Percentiles rank a stretch among this genome's conserved stretches.
Conservation (phyloP, 2,113 vertebrate species). For the Leuciscus idus region DNA sequence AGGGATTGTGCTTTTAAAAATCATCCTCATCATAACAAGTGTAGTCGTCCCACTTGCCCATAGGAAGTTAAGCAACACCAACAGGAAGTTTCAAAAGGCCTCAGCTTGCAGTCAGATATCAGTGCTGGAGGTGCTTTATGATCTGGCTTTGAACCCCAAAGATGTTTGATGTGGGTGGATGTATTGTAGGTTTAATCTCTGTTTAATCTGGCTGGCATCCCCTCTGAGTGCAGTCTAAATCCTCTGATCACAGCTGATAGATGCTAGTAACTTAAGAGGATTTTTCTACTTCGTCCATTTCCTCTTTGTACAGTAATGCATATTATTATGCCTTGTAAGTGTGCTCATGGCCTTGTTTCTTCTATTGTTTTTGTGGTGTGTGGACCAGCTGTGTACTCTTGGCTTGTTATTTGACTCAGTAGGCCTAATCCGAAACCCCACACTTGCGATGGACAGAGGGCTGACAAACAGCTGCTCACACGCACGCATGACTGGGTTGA, state of each 20-base stretch:
- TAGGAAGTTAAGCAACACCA: conserved; percentile 48
- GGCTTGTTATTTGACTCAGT: conserved; percentile 22
- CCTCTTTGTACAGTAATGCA: background rate
- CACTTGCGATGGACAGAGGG: conserved; percentile 21
- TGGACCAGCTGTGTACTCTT: conserved; percentile 22
- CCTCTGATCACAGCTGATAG: conserved; percentile 42
- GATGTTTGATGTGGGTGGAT: conserved; percentile 67
- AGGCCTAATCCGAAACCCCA: conserved; percentile 12
- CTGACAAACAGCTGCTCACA: conserved; percentile 55
- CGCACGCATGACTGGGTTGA: conserved; percentile 39
- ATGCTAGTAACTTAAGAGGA: conserved; percentile 62
- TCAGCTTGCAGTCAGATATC: conserved; percentile 46
- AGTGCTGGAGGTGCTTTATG: conserved; percentile 51
- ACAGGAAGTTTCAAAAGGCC: background rate
- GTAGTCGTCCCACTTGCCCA: background rate
- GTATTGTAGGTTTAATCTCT: conserved; percentile 66
- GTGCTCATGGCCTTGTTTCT: conserved; percentile 10
- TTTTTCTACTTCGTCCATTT: conserved; percentile 42
- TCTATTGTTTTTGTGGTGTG: conserved; percentile 1
- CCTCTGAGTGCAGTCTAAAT: conserved; percentile 24
- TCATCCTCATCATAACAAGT: background rate
- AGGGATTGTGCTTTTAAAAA: background rate
- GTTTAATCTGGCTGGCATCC: conserved; percentile 63
- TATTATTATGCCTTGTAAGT: conserved; percentile 56
- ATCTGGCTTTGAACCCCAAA: conserved; percentile 56